Evolutionary conservation across 2,888 invertebrate species (phyloP).

Genomic region (Nineta flava): DNA sequence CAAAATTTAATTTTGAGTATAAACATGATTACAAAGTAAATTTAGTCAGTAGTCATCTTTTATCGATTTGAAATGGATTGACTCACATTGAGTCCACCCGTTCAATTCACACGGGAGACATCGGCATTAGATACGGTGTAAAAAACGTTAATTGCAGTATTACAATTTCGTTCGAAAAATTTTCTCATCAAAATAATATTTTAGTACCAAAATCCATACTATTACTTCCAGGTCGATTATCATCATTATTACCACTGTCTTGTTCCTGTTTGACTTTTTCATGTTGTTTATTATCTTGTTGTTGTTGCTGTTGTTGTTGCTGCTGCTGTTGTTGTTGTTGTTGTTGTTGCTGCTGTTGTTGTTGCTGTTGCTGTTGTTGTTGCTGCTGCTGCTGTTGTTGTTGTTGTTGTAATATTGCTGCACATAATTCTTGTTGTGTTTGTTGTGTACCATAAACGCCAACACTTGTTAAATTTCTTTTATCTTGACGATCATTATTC

Average conservation of each 20-base stretch:
- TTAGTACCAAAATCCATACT: slow-evolving; percentile 3
- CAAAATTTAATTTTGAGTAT: too few species aligned
- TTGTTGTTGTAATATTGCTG: slow-evolving; percentile 21
- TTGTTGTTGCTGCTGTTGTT: slow-evolving; percentile 14
- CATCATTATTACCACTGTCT: slow-evolving; percentile 4
- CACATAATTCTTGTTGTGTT: slow-evolving; percentile 22
- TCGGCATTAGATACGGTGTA: too few species aligned
- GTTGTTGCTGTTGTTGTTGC: slow-evolving; percentile 15
- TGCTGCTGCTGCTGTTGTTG: slow-evolving; percentile 17
- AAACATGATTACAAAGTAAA: too few species aligned
- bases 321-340: slow-evolving; percentile 20
- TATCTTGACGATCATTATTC: slow-evolving; percentile 21
- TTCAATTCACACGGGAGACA: too few species aligned
- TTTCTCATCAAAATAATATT: not conserved
- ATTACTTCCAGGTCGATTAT: slow-evolving; percentile 5
- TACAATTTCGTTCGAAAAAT: too few species aligned
- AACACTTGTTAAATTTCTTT: slow-evolving; percentile 14
- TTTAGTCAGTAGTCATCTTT: too few species aligned
- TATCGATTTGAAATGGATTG: too few species aligned
- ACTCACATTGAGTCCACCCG: too few species aligned
- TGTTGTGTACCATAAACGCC: slow-evolving; percentile 16
- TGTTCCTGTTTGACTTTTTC: slow-evolving; percentile 7
- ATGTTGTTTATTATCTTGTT: slow-evolving; percentile 13
- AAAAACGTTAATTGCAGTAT: too few species aligned
- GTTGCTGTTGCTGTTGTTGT: slow-evolving; percentile 13